Base-by-base conservation (phyloP, 2,888 invertebrate genomes). In the Amphipoea oculea region DNA sequence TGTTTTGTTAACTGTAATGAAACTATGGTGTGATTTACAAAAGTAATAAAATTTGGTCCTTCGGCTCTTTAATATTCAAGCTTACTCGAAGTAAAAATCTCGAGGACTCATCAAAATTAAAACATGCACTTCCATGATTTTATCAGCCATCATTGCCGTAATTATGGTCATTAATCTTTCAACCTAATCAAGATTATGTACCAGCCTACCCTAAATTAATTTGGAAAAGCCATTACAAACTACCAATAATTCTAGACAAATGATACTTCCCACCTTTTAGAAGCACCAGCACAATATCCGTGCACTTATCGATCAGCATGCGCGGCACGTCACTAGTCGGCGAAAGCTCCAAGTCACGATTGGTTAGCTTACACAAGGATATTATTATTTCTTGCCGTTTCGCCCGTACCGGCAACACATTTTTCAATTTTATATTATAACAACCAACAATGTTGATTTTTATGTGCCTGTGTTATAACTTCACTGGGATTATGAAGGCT, bases 311-410 rank as follows among this genome's bases (percentile, higher is more conserved):
- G 84, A 88, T 81, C 70, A 71, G 12, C 48, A 71, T 65, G 65
- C 65, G 42, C 63, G 17, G 48, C 78, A 76, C 62, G 75, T 88
- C 93, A 90, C 94, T 94, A 94, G 60, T 62, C 80, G 85, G 90
- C 92, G 91, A 94, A 95, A 94, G 95, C 93, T 92, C 80, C 92
- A 89, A 95, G 95, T 95, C 95, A 95, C 95, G 95, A 95, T 94
- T 93, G 94, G 95, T 95, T 95, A 94, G 94, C 93, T 94, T 93
- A 93, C 93, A 93, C 94, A 93, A 91, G 92, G 92, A 92, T 93
- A 94, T 94, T 95, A 95, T 95, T 95, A 96, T 95, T 95, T 95
- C 94, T 94, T 94, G 92, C 92, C 91, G 91, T 93, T 93, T 91
- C 90, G 84, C 88, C 69, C 79, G 88, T 81, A 89, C 90, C 88